phyloP scores from a whole-genome alignment of 2,888 invertebrate genomes.

The Autographa gamma region DNA sequence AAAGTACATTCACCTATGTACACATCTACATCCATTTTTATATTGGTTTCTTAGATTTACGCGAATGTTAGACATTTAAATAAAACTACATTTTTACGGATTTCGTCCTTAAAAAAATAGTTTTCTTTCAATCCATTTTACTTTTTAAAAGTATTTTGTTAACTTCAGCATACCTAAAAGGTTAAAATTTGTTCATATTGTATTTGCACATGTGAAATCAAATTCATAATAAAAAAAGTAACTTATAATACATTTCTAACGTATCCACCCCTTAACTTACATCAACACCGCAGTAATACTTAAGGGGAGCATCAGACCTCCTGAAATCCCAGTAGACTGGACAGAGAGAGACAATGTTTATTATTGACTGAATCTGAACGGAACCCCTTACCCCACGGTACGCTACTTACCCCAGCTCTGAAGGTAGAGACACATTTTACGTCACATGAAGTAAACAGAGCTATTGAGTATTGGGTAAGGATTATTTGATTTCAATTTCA shows the following conservation, averaged over 20 bases:
- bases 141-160: too few relatives aligned
- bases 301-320: not conserved
- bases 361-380: not conserved
- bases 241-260: not conserved
- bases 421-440: not conserved
- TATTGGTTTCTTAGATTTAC: too few relatives aligned
- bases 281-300: not conserved
- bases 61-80: too few relatives aligned
- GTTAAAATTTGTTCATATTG: too few relatives aligned
- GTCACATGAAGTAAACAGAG: not conserved
- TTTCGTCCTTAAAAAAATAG: too few relatives aligned
- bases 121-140: too few relatives aligned
- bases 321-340: not conserved
- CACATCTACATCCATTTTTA: too few relatives aligned
- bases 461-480: not conserved
- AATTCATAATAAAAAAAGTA: too few relatives aligned
- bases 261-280: not conserved
- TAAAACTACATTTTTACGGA: too few relatives aligned
- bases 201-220: too few relatives aligned
- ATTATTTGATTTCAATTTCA: not conserved
- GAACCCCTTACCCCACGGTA: not conserved
- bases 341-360: not conserved
- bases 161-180: too few relatives aligned
- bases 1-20: too few relatives aligned
- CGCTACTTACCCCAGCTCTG: not conserved